These are phyloP conservation scores for Temnothorax ravouxi DNA, from an alignment of 2,888 invertebrate genomes.

Conservation along the genomic window DNA sequence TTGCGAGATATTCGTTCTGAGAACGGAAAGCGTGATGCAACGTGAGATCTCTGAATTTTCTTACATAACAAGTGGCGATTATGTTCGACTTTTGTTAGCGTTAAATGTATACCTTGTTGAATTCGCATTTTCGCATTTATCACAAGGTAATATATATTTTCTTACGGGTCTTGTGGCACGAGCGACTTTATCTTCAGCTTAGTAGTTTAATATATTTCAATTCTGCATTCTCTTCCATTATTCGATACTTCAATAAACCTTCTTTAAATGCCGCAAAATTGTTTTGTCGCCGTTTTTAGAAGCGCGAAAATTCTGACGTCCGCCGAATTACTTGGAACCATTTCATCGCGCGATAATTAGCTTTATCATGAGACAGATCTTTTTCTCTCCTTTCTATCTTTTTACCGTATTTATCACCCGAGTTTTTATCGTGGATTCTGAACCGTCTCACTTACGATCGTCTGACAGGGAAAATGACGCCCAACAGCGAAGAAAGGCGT, in stretches of 20 bases:
- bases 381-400: background rate
- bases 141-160: background rate
- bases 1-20: slow-evolving; percentile 32
- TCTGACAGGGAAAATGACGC: background rate
- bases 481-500: background rate
- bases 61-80: slow-evolving; percentile 36
- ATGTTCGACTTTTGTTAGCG: slow-evolving; percentile 4
- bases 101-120: background rate
- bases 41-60: slow-evolving; percentile 38
- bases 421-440: background rate
- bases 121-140: background rate
- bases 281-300: background rate
- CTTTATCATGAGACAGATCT: background rate
- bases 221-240: background rate
- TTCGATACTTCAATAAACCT: background rate
- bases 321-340: background rate
- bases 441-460: background rate
- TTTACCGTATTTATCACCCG: background rate
- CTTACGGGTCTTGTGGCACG: too few species aligned
- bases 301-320: background rate
- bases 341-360: background rate
- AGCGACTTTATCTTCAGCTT: background rate
- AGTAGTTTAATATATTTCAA: background rate
- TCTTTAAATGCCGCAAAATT: background rate
- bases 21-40: slow-evolving; percentile 45